These are phyloP conservation scores for Saccopteryx bilineata DNA, from an alignment of 2,113 vertebrate species.

Conservation along the genomic window DNA sequence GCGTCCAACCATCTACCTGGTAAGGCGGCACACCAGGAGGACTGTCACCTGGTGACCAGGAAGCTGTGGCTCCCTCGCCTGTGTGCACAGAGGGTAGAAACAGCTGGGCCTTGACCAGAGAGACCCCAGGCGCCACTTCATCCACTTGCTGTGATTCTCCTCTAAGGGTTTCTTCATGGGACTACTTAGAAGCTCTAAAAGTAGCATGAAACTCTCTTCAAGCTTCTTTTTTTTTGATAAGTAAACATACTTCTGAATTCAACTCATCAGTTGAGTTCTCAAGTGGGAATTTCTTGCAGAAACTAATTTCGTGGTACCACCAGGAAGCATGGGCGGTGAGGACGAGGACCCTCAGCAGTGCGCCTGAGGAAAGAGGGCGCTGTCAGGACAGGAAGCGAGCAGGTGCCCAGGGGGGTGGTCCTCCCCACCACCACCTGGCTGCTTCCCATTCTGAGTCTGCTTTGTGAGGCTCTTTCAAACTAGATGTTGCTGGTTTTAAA, in stretches of 20 bases:
- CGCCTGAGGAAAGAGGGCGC: too few species aligned
- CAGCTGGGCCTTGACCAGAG: background rate
- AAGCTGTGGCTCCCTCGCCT: background rate
- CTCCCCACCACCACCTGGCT: background rate
- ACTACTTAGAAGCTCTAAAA: background rate
- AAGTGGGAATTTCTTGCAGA: background rate
- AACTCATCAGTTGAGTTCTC: slow-evolving; percentile 43
- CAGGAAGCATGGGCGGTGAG: background rate
- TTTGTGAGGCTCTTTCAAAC: background rate
- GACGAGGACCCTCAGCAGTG: background rate
- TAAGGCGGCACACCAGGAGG: background rate
- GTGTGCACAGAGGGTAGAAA: background rate
- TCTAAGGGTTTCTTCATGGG: background rate
- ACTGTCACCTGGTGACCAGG: background rate
- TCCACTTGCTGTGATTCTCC: background rate
- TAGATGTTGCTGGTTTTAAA: background rate
- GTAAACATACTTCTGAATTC: slow-evolving; percentile 44
- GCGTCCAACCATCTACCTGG: background rate
- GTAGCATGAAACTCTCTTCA: background rate
- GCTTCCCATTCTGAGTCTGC: slow-evolving; percentile 9
- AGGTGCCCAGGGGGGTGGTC: too few species aligned
- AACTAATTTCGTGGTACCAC: background rate
- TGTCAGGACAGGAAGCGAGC: too few species aligned
- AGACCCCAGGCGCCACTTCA: background rate
- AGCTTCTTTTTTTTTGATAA: background rate